Percentiles rank a stretch among this genome's conserved stretches.
Conservation (phyloP, 2,888 invertebrate genomes). For the Cybosia mesomella region DNA sequence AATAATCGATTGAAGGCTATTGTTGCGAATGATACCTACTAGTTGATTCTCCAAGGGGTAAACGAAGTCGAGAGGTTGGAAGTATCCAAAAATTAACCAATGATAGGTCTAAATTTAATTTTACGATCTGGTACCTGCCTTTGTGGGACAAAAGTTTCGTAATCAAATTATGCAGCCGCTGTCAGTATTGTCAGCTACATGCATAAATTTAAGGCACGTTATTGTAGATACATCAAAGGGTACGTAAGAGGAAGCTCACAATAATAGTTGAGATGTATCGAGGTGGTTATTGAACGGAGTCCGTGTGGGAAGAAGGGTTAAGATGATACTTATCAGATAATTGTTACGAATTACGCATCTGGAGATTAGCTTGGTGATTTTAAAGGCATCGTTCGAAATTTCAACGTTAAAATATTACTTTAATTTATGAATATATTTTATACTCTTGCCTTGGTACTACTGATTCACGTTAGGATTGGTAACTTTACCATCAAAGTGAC, state of each 20-base stretch:
- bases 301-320: constrained; percentile 85
- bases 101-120: constrained; percentile 86
- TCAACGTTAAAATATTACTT: constrained; percentile 38
- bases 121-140: constrained; percentile 85
- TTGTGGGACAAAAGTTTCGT: constrained; percentile 78
- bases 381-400: constrained; percentile 30
- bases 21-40: constrained; percentile 79
- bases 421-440: constrained; percentile 33
- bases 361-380: constrained; percentile 59
- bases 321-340: constrained; percentile 84
- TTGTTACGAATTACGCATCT: constrained; percentile 83
- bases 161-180: constrained; percentile 87
- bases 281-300: constrained; percentile 75
- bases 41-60: constrained; percentile 60
- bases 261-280: constrained; percentile 77
- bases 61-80: constrained; percentile 72
- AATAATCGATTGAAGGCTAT: constrained; percentile 83
- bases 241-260: constrained; percentile 71
- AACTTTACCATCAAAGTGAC: constrained; percentile 75
- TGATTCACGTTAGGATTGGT: constrained; percentile 62
- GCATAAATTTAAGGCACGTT: constrained; percentile 83
- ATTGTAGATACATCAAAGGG: constrained; percentile 81
- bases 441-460: constrained; percentile 25
- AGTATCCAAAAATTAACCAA: constrained; percentile 86
- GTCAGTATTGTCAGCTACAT: constrained; percentile 80